Percentiles rank a stretch among this genome's conserved stretches.
phyloP scores from a whole-genome alignment of 2,113 vertebrate genomes.

The Manacus vitellinus region DNA sequence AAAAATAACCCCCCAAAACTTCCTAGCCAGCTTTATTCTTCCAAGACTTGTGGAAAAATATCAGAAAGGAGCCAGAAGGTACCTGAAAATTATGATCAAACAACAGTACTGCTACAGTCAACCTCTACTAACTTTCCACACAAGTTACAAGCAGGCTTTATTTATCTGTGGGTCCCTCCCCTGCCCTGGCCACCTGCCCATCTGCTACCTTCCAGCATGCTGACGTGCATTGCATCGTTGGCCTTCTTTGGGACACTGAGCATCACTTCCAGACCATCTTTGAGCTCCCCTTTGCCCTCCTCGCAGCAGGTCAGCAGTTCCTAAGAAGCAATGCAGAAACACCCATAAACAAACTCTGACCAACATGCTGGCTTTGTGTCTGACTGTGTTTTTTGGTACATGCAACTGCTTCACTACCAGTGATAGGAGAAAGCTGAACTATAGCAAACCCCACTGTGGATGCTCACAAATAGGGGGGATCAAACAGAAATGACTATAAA shows the following conservation, averaged over 20 bases:
- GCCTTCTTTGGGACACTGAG: constrained; percentile 96
- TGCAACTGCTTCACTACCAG: not conserved
- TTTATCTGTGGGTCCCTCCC: not conserved
- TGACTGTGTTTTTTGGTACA: accelerated
- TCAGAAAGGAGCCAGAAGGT: not conserved
- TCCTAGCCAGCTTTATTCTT: not conserved
- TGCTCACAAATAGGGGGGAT: not conserved
- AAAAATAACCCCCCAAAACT: not conserved
- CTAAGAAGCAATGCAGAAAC: constrained; percentile 67
- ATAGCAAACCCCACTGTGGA: not conserved
- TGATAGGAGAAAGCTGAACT: not conserved
- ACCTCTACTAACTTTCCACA: not conserved
- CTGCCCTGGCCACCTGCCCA: not conserved
- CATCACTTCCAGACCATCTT: constrained; percentile 98
- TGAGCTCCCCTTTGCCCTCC: constrained; percentile 97
- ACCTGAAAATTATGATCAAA: not conserved
- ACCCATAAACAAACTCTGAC: not conserved
- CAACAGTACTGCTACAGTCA: not conserved
- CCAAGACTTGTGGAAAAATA: not conserved
- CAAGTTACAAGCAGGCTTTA: not conserved
- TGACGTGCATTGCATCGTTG: constrained; percentile 97
- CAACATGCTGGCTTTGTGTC: not conserved
- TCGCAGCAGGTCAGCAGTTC: constrained; percentile 96
- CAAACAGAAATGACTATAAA: not conserved
- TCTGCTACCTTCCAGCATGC: constrained; percentile 94